Evolutionary conservation across 2,888 invertebrate genomes (phyloP), one percentile per base, ranked within the genome.

Genomic region (Ferdinandea cuprea): DNA sequence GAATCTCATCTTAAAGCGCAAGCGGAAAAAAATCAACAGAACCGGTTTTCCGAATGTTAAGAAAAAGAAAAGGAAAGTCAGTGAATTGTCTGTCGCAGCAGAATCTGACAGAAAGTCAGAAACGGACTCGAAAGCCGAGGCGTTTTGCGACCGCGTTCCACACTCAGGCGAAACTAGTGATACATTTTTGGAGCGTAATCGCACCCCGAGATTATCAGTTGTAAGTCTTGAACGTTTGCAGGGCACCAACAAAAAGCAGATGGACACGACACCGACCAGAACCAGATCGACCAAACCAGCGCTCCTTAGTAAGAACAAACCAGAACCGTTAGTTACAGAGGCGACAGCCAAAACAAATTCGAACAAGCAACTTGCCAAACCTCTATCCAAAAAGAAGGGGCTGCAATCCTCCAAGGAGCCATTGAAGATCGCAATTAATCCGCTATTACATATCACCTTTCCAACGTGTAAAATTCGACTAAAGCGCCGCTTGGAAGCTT

Each of bases 31-130:
- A 17, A 95, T 96, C 44, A 97, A 97, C 88, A 92, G 96, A 86
- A 97, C 97, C 15, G 97, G 97, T 3, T 97, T 97, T 89, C 97
- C 97, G 0, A 95, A 94, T 19, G 92, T 95, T 13, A 96, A 96
- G 87, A 95, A 94, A 88, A 97, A 96, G 91, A 97, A 96, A 89
- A 95, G 96, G 89, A 95, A 88, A 54, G 86, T 89, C 0, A 87
- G 87, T 19, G 87, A 86, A 46, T 19, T 63, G 25, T 65, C 65
- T 0, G 28, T 17, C 2, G 44, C 42, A 6, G 30, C 3, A 11
- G 44, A 73, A 44, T 32, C 42, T 19, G 61, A 69, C 19, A 32
- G 61, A 52, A 68, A 69, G 44, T 61, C 56, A 7, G 76, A 69
- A 54, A 17, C 52, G 0, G 77, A 66, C 15, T 58, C 76, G 9